These are phyloP conservation scores for Lanius ludovicianus DNA, from an alignment of 2,113 vertebrate genomes.

Conservation along the genomic window DNA sequence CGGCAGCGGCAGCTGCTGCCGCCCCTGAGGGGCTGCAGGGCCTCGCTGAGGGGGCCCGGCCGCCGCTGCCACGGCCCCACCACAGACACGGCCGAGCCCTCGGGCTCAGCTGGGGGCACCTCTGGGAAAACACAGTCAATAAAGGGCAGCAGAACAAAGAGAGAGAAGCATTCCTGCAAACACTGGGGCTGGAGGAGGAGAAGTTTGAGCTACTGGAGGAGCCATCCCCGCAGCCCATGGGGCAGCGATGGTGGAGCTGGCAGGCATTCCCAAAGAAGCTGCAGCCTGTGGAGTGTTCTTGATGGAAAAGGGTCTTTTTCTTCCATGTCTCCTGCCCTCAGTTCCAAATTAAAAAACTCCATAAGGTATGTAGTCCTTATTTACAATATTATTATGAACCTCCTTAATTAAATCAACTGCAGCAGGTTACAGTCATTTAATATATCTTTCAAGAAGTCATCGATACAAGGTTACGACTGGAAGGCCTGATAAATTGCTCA, in stretches of 20 bases:
- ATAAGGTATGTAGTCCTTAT: background rate
- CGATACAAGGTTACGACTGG: background rate
- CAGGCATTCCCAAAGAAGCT: background rate
- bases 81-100: background rate
- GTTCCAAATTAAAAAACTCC: background rate
- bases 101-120: background rate
- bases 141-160: background rate
- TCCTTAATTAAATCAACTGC: background rate
- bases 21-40: background rate
- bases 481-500: background rate
- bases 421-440: fast-evolving
- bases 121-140: background rate
- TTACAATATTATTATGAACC: background rate
- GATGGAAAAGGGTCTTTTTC: fast-evolving
- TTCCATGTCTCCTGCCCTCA: background rate
- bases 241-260: background rate
- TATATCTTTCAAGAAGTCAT: background rate
- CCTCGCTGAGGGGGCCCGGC: background rate
- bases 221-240: fast-evolving
- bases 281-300: background rate
- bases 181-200: background rate
- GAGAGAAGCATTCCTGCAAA: background rate
- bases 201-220: background rate
- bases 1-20: fast-evolving
- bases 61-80: background rate